phyloP scores from a whole-genome alignment of 2,113 vertebrate species.

The Centropus bengalensis region DNA sequence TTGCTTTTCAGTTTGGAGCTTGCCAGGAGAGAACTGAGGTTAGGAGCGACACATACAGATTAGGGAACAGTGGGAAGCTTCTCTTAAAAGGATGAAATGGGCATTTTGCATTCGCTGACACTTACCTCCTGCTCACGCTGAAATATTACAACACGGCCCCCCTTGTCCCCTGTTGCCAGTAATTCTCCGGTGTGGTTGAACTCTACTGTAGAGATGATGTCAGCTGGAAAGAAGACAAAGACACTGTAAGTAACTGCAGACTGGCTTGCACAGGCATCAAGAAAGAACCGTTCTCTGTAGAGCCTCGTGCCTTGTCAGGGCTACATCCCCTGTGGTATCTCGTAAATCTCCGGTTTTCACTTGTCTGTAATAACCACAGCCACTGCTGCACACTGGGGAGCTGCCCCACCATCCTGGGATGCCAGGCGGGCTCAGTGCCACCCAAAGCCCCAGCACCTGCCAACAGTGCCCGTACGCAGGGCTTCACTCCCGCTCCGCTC shows the following conservation, averaged over 20 bases:
- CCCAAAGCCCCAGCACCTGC: neutral
- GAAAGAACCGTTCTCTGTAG: constrained; percentile 22
- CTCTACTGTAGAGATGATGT: constrained; percentile 99
- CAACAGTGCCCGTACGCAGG: accelerated
- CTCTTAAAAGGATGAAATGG: constrained; percentile 70
- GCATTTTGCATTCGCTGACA: constrained; percentile 67
- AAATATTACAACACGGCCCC: constrained; percentile 98
- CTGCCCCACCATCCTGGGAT: neutral
- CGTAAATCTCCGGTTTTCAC: neutral
- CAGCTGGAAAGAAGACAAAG: constrained; percentile 90
- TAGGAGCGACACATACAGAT: constrained; percentile 56
- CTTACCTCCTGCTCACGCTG: constrained; percentile 99
- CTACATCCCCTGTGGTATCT: constrained; percentile 22
- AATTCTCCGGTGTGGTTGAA: constrained; percentile 99
- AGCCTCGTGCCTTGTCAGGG: neutral
- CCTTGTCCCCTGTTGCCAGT: constrained; percentile 98
- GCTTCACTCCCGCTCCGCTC: accelerated
- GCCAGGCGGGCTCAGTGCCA: neutral
- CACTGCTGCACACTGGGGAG: accelerated
- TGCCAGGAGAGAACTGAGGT: constrained; percentile 49
- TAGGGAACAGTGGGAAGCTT: constrained; percentile 71
- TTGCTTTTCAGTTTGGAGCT: constrained; percentile 29
- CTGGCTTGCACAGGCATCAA: constrained; percentile 40
- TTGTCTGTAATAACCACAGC: neutral
- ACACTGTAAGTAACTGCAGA: constrained; percentile 72